Conservation (phyloP, 2,797 vertebrate genomes). For the Xenentodon cancila region DNA sequence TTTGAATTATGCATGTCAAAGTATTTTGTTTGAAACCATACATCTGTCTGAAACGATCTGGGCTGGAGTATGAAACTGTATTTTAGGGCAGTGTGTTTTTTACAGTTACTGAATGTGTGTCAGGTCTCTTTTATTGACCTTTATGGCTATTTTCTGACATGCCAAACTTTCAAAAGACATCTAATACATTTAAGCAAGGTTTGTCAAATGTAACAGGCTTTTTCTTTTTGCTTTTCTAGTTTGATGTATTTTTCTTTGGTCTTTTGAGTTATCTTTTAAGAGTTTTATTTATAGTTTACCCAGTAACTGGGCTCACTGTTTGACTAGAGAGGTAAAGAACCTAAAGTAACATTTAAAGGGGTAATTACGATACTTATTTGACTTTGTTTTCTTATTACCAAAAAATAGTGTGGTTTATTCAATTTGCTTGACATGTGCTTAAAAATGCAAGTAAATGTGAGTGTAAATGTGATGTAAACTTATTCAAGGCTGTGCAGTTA, state of each 20-base stretch:
- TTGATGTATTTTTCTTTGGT: slow-evolving; percentile 23
- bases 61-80: no score
- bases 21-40: not conserved
- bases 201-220: slow-evolving; percentile 10
- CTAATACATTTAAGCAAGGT: not conserved
- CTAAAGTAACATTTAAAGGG: slow-evolving; percentile 10
- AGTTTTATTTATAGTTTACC: slow-evolving; percentile 33
- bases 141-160: not conserved
- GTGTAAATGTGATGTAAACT: slow-evolving; percentile 4
- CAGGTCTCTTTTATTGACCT: slow-evolving; percentile 9
- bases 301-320: not conserved
- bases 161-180: not conserved
- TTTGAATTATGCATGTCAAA: no score
- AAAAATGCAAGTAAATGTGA: slow-evolving; percentile 1
- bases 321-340: not conserved
- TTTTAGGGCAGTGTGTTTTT: slow-evolving; percentile 15
- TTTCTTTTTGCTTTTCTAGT: not conserved
- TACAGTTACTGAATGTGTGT: not conserved
- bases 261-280: not conserved
- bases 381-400: not conserved
- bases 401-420: not conserved
- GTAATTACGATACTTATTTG: not conserved
- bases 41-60: no score
- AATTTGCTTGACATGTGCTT: not conserved
- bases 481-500: not conserved